Percentiles rank a stretch among this genome's conserved stretches.
Evolutionary conservation across 2,888 invertebrate species (phyloP).

Genomic region (Agonopterix heracliana): DNA sequence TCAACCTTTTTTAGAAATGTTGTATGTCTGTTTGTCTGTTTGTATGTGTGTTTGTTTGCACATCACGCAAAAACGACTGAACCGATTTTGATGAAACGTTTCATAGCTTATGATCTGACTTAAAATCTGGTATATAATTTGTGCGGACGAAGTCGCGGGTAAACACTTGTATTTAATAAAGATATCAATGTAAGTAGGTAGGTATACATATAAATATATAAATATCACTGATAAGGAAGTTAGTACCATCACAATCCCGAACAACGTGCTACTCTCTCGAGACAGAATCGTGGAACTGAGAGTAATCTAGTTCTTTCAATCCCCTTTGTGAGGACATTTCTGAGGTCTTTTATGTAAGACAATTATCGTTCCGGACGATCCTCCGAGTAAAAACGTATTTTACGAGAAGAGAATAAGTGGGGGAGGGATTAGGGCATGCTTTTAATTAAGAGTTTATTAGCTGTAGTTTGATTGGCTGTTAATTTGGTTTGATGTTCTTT

Average conservation of each 20-base stretch:
- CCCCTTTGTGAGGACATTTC: conserved; percentile 59
- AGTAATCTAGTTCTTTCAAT: conserved; percentile 66
- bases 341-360: conserved; percentile 60
- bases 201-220: no score
- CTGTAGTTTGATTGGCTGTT: neutral
- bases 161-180: no score
- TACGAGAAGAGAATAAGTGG: conserved; percentile 33
- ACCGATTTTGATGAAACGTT: no score
- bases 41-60: no score
- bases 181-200: no score
- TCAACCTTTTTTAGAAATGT: no score
- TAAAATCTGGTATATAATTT: no score
- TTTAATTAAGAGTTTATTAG: conserved; percentile 24
- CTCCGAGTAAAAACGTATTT: conserved; percentile 53
- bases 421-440: conserved; percentile 16
- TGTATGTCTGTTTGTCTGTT: no score
- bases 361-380: conserved; percentile 59
- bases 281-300: conserved; percentile 25
- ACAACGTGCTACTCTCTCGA: conserved; percentile 19
- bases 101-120: no score
- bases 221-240: conserved; percentile 7
- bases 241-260: conserved; percentile 11
- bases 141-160: no score
- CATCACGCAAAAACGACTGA: no score
- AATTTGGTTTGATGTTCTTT: neutral